A percentile compares a stretch with the other conserved stretches of the same genome.
Conservation (phyloP, 2,797 vertebrate species). For the Danio aesculapii region DNA sequence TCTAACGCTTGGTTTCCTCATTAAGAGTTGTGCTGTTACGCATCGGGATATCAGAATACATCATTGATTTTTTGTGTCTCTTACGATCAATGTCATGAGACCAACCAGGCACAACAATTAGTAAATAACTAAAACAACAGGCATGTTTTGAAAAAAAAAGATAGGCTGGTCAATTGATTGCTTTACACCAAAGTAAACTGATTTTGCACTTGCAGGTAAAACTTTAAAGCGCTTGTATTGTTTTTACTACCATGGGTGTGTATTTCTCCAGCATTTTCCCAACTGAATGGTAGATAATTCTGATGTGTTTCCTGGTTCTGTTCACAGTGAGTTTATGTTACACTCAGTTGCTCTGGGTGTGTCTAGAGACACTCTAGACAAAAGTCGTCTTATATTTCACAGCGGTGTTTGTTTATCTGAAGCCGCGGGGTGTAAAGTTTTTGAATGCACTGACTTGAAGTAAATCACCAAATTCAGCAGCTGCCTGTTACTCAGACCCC, state of each 20-base stretch:
- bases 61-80: too few species aligned
- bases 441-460: constrained; percentile 28
- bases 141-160: too few species aligned
- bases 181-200: neutral
- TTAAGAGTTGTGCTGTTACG: too few species aligned
- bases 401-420: constrained; percentile 2
- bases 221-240: constrained; percentile 20
- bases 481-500: neutral
- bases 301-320: constrained; percentile 28
- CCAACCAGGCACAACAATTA: too few species aligned
- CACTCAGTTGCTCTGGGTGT: constrained; percentile 41
- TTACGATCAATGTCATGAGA: too few species aligned
- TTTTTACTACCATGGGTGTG: constrained; percentile 3
- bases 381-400: constrained; percentile 51
- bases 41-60: too few species aligned
- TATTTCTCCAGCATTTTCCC: neutral
- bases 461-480: neutral
- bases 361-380: constrained; percentile 42
- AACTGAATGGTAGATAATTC: neutral
- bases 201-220: neutral
- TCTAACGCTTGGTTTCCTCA: too few species aligned
- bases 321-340: constrained; percentile 1
- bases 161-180: too few species aligned
- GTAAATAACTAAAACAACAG: too few species aligned
- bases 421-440: constrained; percentile 47